These are phyloP conservation scores for Drosophila fungiperda DNA, from an alignment of 2,888 invertebrate species.

Conservation along the genomic window DNA sequence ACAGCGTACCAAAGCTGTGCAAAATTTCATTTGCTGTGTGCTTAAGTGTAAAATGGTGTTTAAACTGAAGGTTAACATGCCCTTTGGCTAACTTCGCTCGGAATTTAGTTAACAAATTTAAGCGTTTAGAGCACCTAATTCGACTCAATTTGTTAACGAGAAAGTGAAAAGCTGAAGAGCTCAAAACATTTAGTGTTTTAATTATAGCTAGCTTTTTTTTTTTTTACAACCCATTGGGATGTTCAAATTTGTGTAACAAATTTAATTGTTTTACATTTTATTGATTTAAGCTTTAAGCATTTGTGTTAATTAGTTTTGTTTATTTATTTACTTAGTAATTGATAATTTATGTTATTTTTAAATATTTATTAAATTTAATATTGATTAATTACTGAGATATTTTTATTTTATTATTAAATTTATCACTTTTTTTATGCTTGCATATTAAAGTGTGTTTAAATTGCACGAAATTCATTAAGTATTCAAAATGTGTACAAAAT, in stretches of 20 bases:
- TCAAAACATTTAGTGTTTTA: neutral
- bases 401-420: neutral
- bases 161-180: constrained; percentile 17
- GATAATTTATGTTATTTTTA: neutral
- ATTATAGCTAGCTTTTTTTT: neutral
- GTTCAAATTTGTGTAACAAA: neutral
- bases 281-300: neutral
- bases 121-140: constrained; percentile 25
- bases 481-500: neutral
- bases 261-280: neutral
- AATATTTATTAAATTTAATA: neutral
- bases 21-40: constrained; percentile 70
- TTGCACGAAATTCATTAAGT: neutral
- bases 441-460: neutral
- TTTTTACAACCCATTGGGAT: neutral
- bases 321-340: neutral
- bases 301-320: neutral
- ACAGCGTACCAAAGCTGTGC: constrained; percentile 43
- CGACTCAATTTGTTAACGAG: constrained; percentile 21
- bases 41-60: constrained; percentile 56
- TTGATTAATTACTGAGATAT: neutral
- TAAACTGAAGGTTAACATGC: constrained; percentile 47
- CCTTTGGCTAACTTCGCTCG: constrained; percentile 43
- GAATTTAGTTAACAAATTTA: constrained; percentile 36
- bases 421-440: neutral